These are phyloP conservation scores for Neoitamus cyanurus DNA, from an alignment of 2,888 invertebrate genomes.

Conservation along the genomic window DNA sequence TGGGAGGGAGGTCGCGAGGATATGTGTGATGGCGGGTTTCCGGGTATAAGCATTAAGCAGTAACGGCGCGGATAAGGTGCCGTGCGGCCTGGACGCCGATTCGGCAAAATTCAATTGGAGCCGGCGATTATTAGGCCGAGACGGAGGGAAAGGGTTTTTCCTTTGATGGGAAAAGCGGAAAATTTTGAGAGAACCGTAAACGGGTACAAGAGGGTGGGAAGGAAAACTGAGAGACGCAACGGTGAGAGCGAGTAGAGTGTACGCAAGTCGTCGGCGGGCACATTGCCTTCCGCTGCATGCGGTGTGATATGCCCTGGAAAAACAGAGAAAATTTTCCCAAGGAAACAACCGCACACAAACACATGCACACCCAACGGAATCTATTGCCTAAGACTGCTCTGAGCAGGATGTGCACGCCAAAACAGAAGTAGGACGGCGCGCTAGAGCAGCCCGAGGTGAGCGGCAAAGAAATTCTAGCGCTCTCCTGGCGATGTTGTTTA, in stretches of 20 bases:
- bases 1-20: not conserved
- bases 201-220: not conserved
- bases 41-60: not conserved
- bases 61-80: not conserved
- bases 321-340: slow-evolving; percentile 20
- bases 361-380: not conserved
- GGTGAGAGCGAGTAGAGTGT: not conserved
- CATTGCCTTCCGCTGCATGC: not conserved
- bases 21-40: not conserved
- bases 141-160: not conserved
- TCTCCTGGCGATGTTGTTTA: slow-evolving; percentile 5
- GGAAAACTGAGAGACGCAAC: not conserved
- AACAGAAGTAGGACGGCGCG: not conserved
- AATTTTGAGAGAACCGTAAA: not conserved
- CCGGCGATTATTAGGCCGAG: not conserved
- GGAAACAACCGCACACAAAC: not conserved
- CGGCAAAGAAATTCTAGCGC: not conserved
- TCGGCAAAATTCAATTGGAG: not conserved
- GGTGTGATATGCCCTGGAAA: slow-evolving; percentile 13
- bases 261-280: not conserved
- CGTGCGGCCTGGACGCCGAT: not conserved
- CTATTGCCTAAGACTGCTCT: not conserved
- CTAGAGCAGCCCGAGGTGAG: not conserved
- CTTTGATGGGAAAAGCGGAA: not conserved
- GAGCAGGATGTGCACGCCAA: not conserved